phyloP scores from a whole-genome alignment of 2,113 vertebrate species.

The Glaucidium brasilianum region DNA sequence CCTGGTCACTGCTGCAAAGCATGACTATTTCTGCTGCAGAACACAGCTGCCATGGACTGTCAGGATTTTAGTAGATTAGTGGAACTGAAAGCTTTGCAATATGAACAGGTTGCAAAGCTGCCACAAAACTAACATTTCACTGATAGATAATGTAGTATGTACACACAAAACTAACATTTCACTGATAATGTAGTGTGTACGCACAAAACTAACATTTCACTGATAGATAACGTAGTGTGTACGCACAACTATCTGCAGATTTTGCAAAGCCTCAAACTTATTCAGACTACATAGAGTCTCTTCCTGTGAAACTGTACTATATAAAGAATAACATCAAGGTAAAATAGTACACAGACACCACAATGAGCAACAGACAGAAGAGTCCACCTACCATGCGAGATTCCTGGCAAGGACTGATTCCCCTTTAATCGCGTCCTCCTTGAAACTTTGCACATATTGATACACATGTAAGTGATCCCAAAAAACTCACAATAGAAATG shows the following conservation, averaged over 20 bases:
- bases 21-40: background rate
- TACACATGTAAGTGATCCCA: background rate
- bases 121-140: background rate
- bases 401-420: background rate
- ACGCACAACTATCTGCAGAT: accelerated
- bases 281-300: background rate
- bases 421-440: background rate
- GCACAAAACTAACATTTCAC: background rate
- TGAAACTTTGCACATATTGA: background rate
- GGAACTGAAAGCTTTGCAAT: background rate
- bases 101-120: background rate
- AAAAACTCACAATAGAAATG: background rate
- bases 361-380: accelerated
- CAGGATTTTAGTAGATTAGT: background rate
- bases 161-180: background rate
- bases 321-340: background rate
- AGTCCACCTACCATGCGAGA: slow-evolving; percentile 9
- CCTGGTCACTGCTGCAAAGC: background rate
- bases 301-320: background rate
- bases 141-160: background rate
- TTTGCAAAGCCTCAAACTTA: background rate
- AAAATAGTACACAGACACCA: background rate
- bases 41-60: background rate
- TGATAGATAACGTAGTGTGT: background rate
- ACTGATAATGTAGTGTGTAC: background rate